Evolutionary conservation across 1,140 invertebrate species (phyloP).

Genomic region (Hermetia illucens): DNA sequence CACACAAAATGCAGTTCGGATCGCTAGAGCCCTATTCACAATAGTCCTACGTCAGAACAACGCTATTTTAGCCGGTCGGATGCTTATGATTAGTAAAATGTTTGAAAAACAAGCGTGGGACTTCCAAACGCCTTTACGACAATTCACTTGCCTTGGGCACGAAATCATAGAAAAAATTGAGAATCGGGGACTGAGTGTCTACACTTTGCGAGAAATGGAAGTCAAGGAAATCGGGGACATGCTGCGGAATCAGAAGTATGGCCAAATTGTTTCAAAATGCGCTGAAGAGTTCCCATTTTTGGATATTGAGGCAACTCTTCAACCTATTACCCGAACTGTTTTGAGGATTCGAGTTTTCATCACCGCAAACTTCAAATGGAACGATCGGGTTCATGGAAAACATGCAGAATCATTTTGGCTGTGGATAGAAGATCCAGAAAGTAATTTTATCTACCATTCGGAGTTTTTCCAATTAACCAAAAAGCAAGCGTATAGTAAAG

Average conservation of each 20-base stretch:
- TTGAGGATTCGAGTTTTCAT: slow-evolving; percentile 75
- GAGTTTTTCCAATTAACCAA: slow-evolving; percentile 83
- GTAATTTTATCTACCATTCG: slow-evolving; percentile 89
- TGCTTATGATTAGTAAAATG: slow-evolving; percentile 77
- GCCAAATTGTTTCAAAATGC: slow-evolving; percentile 63
- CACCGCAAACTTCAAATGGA: slow-evolving; percentile 79
- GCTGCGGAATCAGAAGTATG: slow-evolving; percentile 63
- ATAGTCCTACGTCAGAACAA: slow-evolving; percentile 81
- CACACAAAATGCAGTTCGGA: slow-evolving; percentile 82
- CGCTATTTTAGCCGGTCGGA: slow-evolving; percentile 69
- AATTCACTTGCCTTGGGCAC: slow-evolving; percentile 64
- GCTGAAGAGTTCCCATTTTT: slow-evolving; percentile 74
- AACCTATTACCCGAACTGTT: slow-evolving; percentile 91
- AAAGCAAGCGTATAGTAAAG: slow-evolving; percentile 56
- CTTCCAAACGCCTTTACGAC: slow-evolving; percentile 69
- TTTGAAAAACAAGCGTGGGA: slow-evolving; percentile 83
- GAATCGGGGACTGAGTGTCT: slow-evolving; percentile 52
- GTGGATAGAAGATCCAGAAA: slow-evolving; percentile 93
- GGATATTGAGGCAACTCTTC: slow-evolving; percentile 67
- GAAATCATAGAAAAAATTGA: slow-evolving; percentile 79
- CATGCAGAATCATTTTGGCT: slow-evolving; percentile 88
- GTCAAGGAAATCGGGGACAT: slow-evolving; percentile 69
- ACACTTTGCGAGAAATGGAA: slow-evolving; percentile 73
- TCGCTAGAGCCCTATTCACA: slow-evolving; percentile 87
- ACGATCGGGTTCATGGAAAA: slow-evolving; percentile 78